Evolutionary conservation across 2,888 invertebrate genomes (phyloP).

Genomic region (Anoncus sp.): DNA sequence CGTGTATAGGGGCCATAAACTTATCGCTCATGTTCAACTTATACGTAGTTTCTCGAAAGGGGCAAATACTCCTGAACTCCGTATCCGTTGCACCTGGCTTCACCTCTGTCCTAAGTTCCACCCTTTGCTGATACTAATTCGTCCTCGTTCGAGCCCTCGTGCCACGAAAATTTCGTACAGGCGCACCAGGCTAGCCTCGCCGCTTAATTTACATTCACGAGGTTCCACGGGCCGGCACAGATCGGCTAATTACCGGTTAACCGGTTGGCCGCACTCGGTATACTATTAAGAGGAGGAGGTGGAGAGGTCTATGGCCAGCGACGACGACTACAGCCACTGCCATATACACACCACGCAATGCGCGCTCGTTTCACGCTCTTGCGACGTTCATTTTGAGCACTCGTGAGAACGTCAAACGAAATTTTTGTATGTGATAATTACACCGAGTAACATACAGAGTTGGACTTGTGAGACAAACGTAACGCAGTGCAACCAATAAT

Average conservation of each 20-base stretch:
- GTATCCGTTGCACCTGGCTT: constrained; percentile 63
- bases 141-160: constrained; percentile 58
- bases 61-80: constrained; percentile 41
- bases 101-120: constrained; percentile 59
- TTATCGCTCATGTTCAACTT: constrained; percentile 53
- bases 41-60: constrained; percentile 44
- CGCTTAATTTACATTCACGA: constrained; percentile 82
- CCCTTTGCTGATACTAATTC: constrained; percentile 79
- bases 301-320: constrained; percentile 37
- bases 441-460: background rate
- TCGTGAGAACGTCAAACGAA: constrained; percentile 54
- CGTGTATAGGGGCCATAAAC: constrained; percentile 33
- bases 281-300: constrained; percentile 70
- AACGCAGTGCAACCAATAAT: no score
- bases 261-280: constrained; percentile 80
- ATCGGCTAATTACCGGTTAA: constrained; percentile 83
- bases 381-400: constrained; percentile 58
- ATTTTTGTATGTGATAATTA: constrained; percentile 49
- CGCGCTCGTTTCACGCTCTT: constrained; percentile 65
- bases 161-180: constrained; percentile 61
- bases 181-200: constrained; percentile 52
- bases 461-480: no score
- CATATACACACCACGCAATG: constrained; percentile 64
- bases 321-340: constrained; percentile 59
- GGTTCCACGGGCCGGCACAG: constrained; percentile 67